Percentiles rank a stretch among this genome's conserved stretches.
These are phyloP conservation scores for Eolophus roseicapilla DNA, from an alignment of 2,113 vertebrate species.

Conservation along the genomic window DNA sequence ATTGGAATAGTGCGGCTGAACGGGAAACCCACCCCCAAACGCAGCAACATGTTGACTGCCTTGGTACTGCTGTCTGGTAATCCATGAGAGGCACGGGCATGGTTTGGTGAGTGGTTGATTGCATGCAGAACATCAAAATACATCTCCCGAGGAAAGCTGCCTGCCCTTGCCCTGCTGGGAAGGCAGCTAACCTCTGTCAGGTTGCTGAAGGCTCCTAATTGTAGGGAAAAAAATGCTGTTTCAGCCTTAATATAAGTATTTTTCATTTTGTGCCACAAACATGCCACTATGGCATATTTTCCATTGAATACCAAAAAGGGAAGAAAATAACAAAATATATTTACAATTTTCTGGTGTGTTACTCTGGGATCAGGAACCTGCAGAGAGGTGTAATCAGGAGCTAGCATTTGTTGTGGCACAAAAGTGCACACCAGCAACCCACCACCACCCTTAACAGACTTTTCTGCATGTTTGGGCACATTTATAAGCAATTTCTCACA, in stretches of 20 bases:
- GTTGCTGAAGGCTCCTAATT: neutral
- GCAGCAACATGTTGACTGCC: no score
- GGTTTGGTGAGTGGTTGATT: neutral
- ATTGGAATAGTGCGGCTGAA: neutral
- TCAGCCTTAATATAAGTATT: neutral
- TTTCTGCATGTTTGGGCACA: neutral
- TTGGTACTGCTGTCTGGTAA: rapidly evolving
- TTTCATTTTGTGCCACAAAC: neutral
- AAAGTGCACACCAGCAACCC: neutral
- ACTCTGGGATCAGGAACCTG: neutral
- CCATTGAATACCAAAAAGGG: neutral
- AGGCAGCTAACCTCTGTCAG: neutral
- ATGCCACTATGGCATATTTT: neutral
- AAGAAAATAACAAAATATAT: neutral
- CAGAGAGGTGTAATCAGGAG: neutral
- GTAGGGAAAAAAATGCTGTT: neutral
- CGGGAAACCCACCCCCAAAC: neutral
- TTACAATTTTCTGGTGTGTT: neutral
- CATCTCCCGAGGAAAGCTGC: neutral
- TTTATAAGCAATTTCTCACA: neutral
- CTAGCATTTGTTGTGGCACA: neutral
- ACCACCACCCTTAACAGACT: neutral
- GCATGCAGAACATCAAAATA: neutral
- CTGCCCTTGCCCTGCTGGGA: neutral
- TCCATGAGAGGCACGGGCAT: rapidly evolving